Percentiles rank a stretch among this genome's conserved stretches.
Conservation (phyloP, 2,797 vertebrate species). For the Enteromius mattozi region DNA sequence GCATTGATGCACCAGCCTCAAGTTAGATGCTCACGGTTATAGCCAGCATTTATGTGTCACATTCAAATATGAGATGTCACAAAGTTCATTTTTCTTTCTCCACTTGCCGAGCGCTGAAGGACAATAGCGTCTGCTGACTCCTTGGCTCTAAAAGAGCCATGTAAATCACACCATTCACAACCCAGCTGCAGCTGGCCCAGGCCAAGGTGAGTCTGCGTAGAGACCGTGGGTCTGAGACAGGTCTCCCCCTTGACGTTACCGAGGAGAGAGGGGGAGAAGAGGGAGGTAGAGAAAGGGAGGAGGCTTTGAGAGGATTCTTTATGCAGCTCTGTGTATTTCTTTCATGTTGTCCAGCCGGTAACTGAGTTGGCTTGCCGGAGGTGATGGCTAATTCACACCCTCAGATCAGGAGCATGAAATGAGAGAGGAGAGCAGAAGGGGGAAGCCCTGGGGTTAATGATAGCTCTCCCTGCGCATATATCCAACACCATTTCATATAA, state of each 20-base stretch:
- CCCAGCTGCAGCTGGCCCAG: slow-evolving; percentile 61
- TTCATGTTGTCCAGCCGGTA: slow-evolving; percentile 85
- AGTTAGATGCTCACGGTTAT: slow-evolving; percentile 8
- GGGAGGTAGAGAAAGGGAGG: slow-evolving; percentile 56
- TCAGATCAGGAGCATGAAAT: slow-evolving; percentile 86
- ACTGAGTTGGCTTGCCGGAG: slow-evolving; percentile 79
- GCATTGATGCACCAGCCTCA: neutral
- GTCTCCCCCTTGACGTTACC: slow-evolving; percentile 52
- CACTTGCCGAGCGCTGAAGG: slow-evolving; percentile 10
- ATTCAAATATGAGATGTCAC: slow-evolving; percentile 28
- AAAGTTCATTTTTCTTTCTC: slow-evolving; percentile 22
- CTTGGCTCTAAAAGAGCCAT: slow-evolving; percentile 64
- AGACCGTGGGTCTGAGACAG: slow-evolving; percentile 72
- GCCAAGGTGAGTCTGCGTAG: slow-evolving; percentile 73
- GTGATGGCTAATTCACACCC: slow-evolving; percentile 82
- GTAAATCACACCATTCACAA: slow-evolving; percentile 70
- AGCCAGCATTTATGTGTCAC: slow-evolving; percentile 13
- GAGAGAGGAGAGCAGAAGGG: slow-evolving; percentile 76
- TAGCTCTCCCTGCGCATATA: slow-evolving; percentile 70
- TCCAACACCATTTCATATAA: slow-evolving; percentile 74
- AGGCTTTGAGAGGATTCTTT: slow-evolving; percentile 80
- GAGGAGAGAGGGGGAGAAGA: slow-evolving; percentile 33
- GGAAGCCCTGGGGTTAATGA: slow-evolving; percentile 81
- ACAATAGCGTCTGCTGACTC: slow-evolving; percentile 56
- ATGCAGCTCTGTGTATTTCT: slow-evolving; percentile 84